Evolutionary conservation across 1,140 invertebrate species (phyloP).

Genomic region (Phymorhynchus buccinoides): DNA sequence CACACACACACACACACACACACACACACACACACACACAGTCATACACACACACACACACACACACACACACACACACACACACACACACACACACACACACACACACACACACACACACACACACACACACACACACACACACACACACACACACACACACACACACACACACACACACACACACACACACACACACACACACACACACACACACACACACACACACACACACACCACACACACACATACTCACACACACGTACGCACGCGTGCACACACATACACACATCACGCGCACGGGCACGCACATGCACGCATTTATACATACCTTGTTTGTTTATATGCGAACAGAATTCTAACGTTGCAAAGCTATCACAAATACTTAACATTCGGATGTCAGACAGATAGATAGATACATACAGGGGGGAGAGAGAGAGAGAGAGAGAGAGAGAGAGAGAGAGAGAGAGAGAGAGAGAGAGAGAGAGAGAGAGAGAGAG

Average conservation of each 20-base stretch:
- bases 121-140: slow-evolving; percentile 17
- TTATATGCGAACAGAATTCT: no score
- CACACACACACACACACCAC: no score
- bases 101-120: slow-evolving; percentile 9
- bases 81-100: slow-evolving; percentile 2
- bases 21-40: no score
- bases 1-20: no score
- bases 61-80: neutral
- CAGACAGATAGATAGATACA: no score
- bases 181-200: slow-evolving; percentile 4
- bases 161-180: slow-evolving; percentile 17
- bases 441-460: neutral
- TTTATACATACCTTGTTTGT: neutral
- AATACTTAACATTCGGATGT: no score
- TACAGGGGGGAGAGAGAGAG: neutral
- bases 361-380: no score
- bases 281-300: no score
- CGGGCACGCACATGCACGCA: neutral
- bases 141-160: slow-evolving; percentile 17
- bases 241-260: no score
- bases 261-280: no score
- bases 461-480: neutral
- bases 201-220: slow-evolving; percentile 17
- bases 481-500: neutral
- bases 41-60: no score